Percentiles rank a stretch among this genome's conserved stretches.
These are phyloP conservation scores for Xiphophorus maculatus DNA, from an alignment of 2,113 vertebrate species.

Conservation along the genomic window DNA sequence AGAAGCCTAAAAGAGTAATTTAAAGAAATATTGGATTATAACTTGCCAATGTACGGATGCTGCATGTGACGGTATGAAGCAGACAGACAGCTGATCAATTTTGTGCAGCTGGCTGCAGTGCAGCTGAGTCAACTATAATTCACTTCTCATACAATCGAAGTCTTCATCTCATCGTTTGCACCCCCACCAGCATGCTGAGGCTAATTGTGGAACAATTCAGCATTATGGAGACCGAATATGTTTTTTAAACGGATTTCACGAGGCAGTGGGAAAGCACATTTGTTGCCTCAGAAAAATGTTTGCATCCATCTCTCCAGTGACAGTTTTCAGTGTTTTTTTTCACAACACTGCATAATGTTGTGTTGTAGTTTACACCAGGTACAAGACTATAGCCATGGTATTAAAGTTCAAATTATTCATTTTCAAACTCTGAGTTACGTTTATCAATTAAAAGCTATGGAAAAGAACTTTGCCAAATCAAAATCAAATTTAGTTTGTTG, in stretches of 20 bases:
- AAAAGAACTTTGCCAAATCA: background rate
- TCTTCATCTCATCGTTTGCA: slow-evolving; percentile 11
- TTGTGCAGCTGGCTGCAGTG: slow-evolving; percentile 18
- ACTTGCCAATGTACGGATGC: background rate
- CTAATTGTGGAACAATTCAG: slow-evolving; percentile 29
- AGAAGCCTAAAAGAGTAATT: background rate
- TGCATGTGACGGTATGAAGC: background rate
- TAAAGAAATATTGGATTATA: slow-evolving; percentile 2
- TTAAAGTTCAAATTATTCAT: background rate
- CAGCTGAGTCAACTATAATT: slow-evolving; percentile 55
- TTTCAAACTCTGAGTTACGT: background rate
- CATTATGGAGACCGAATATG: slow-evolving; percentile 11
- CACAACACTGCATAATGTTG: background rate
- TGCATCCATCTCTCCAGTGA: background rate
- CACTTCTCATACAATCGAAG: slow-evolving; percentile 40
- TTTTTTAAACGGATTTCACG: slow-evolving; percentile 3
- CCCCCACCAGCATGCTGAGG: slow-evolving; percentile 29
- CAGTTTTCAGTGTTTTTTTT: background rate
- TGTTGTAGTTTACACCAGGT: background rate
- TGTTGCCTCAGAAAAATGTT: background rate
- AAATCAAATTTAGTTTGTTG: background rate
- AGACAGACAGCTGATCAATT: slow-evolving; percentile 1
- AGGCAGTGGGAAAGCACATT: slow-evolving; percentile 4
- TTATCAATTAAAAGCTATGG: background rate
- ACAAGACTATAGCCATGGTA: background rate